phyloP scores from a whole-genome alignment of 2,797 vertebrate genomes.

The Lutjanus argentimaculatus region DNA sequence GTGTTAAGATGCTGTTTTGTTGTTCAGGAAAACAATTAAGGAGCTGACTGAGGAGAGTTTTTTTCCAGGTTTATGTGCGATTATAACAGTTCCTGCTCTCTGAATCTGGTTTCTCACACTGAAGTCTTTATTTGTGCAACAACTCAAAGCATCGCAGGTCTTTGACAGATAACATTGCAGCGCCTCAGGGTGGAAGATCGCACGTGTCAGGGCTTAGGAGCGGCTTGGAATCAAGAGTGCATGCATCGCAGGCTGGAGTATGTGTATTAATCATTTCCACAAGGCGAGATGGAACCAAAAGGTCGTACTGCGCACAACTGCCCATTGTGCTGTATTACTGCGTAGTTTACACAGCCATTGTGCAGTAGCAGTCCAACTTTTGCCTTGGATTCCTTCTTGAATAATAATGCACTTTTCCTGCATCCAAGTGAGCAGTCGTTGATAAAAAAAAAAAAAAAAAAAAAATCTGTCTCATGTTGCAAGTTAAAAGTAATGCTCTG shows the following conservation, averaged over 20 bases:
- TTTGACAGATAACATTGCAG: not conserved
- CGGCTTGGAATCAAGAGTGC: constrained; percentile 1
- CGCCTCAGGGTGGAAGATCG: not conserved
- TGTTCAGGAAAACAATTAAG: not conserved
- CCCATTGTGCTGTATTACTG: not conserved
- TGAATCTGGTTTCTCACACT: not conserved
- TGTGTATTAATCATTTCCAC: constrained; percentile 12
- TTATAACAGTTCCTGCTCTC: not conserved
- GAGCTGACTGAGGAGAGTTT: not conserved
- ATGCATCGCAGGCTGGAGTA: not conserved
- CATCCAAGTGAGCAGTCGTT: constrained; percentile 2
- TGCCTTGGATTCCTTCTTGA: not conserved
- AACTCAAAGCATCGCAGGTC: not conserved
- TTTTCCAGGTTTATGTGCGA: not conserved
- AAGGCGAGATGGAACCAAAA: not conserved
- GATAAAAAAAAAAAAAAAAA: not conserved
- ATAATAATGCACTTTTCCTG: constrained; percentile 1
- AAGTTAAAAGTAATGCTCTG: not conserved
- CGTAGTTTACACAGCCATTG: constrained; percentile 10
- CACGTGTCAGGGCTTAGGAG: constrained; percentile 18
- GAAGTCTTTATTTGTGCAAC: constrained; percentile 26
- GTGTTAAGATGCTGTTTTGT: not conserved
- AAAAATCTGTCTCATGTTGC: not conserved
- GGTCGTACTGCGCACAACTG: not conserved
- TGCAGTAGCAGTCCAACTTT: not conserved